These are phyloP conservation scores for Leucopternis melanops DNA, from an alignment of 2,113 vertebrate genomes.

Conservation along the genomic window DNA sequence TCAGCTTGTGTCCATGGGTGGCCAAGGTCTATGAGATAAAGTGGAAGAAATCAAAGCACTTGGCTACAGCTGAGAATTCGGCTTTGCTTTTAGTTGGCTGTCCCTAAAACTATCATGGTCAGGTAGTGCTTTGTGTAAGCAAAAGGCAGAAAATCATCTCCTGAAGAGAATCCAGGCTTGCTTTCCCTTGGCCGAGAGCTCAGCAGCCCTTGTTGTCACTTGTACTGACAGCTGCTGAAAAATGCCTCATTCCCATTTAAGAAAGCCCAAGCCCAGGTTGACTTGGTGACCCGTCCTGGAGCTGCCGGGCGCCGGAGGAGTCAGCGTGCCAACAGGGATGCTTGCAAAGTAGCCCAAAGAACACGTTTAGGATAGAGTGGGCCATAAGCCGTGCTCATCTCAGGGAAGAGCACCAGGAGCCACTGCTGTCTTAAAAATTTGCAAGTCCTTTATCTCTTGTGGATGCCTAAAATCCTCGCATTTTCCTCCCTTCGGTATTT, in stretches of 20 bases:
- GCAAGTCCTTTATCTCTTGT: not conserved
- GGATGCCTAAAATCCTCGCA: not conserved
- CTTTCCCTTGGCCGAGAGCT: not conserved
- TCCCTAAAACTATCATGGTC: rapidly evolving
- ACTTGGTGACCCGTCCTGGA: not conserved
- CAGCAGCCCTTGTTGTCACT: not conserved
- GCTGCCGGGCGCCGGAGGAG: not conserved
- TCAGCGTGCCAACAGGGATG: rapidly evolving
- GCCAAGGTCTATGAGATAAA: not conserved
- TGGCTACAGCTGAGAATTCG: rapidly evolving
- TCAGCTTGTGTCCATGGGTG: not conserved
- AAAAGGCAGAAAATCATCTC: not conserved
- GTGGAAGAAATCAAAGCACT: not conserved
- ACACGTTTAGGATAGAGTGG: not conserved
- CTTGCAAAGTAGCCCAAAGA: not conserved
- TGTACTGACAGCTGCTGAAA: no score
- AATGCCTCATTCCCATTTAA: not conserved
- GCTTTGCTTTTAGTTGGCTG: not conserved
- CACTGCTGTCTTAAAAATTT: not conserved
- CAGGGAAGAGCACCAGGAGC: not conserved
- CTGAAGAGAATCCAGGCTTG: not conserved
- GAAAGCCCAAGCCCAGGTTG: not conserved
- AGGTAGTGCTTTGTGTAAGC: not conserved
- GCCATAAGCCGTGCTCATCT: not conserved
- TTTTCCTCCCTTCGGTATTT: not conserved